Evolutionary conservation across 1,140 invertebrate genomes (phyloP).

Genomic region (Camponotus vicinus): DNA sequence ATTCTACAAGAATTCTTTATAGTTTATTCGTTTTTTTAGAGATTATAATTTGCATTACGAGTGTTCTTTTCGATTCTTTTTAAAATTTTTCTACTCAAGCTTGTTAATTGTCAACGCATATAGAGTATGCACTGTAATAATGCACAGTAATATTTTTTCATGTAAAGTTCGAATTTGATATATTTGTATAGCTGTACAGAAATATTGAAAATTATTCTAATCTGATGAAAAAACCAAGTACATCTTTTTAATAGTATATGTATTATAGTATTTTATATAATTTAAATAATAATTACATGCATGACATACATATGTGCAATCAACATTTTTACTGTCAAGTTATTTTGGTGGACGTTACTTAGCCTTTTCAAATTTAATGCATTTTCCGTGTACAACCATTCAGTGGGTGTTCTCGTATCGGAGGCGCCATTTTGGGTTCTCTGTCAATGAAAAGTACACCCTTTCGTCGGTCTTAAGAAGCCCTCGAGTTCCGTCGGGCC

Average conservation of each 20-base stretch:
- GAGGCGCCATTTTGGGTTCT: slow-evolving; percentile 75
- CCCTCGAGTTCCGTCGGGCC: slow-evolving; percentile 74
- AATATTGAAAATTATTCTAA: neutral
- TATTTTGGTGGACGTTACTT: slow-evolving; percentile 59
- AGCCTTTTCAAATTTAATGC: slow-evolving; percentile 73
- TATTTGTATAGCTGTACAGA: neutral
- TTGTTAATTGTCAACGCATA: slow-evolving; percentile 9
- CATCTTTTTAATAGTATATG: neutral
- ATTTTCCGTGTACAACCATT: slow-evolving; percentile 72
- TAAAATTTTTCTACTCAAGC: neutral
- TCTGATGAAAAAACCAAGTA: neutral
- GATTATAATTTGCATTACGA: neutral
- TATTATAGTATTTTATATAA: neutral
- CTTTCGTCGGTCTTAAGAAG: slow-evolving; percentile 77
- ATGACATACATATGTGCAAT: neutral
- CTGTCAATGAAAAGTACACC: slow-evolving; percentile 76
- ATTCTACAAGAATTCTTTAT: neutral
- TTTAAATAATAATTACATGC: neutral
- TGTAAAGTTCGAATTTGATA: neutral
- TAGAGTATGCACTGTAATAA: too few species aligned
- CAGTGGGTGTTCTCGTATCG: slow-evolving; percentile 71
- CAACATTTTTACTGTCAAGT: neutral
- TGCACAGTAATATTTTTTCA: neutral
- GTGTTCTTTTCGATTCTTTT: neutral
- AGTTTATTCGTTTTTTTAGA: neutral